Evolutionary conservation across 2,797 vertebrate genomes (phyloP), one percentile per base, ranked within the genome.

Genomic region (Cuniculus paca): DNA sequence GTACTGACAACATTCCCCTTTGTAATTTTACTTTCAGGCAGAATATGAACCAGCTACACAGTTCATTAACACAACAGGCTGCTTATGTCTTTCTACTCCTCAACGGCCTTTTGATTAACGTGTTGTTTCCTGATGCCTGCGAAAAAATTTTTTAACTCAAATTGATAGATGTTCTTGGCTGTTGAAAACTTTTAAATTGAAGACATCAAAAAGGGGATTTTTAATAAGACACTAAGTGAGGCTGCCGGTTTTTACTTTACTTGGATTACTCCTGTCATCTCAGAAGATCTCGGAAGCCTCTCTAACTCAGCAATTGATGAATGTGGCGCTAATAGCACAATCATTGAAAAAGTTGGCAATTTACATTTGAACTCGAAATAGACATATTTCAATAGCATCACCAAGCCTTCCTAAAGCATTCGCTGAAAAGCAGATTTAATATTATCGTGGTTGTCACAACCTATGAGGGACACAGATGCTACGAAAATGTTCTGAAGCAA

Each of bases 151-250:
- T 28, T 81, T 83, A 45, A 61, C 20, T 90, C 36, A 90, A 78
- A 79, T 54, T 84, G 68, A 63, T 79, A 86, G 45, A 54, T 39
- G 4, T 60, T 78, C 81, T 88, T 54, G 13, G 10, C 48, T 79
- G 34, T 56, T 70, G 48, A 61, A 89, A 94, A 86, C 36, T 58
- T 91, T 94, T 89, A 56, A 54, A 86, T 20, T 75, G 50, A 93
- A 89, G 34, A 86, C n/a, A 89, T 56, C 7, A 17, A 8, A 16
- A 79, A 79, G 74, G 6, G 26, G 63, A 36, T 68, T 90, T 94
- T 54, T 74, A 91, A 34, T 1, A 1, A 79, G 50, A 48, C 87
- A 36, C 36, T 60, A 85, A 79, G n/a, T 20, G 54, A 78, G 54
- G 70, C 0, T 11, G 87, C 56, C 48, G 28, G 36, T 52, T 42